Evolutionary conservation across 1,140 invertebrate species (phyloP).

Genomic region (Galleria mellonella): DNA sequence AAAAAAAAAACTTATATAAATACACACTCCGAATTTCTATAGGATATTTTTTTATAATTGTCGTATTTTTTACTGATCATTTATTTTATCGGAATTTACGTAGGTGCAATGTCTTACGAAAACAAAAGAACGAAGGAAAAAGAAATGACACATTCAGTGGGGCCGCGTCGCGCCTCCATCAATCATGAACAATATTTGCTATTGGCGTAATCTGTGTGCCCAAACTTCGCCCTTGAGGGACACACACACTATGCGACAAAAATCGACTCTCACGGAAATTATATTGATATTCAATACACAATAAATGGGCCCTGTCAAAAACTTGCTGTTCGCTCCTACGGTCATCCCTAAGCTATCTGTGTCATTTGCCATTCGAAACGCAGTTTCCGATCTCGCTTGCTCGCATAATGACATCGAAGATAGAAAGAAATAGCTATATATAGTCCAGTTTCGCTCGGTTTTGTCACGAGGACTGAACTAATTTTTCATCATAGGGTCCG

Average conservation of each 20-base stretch:
- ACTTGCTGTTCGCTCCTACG: conserved; percentile 73
- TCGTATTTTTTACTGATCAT: background rate
- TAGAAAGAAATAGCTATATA: conserved; percentile 48
- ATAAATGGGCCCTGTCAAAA: conserved; percentile 74
- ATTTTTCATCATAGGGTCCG: conserved; percentile 75
- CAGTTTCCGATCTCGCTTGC: conserved; percentile 33
- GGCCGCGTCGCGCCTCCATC: conserved; percentile 28
- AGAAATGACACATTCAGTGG: conserved; percentile 27
- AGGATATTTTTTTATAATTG: no score
- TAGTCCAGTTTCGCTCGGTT: conserved; percentile 63
- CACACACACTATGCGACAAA: conserved; percentile 59
- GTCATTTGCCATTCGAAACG: conserved; percentile 72
- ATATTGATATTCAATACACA: conserved; percentile 76
- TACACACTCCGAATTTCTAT: no score
- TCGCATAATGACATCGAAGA: conserved; percentile 13
- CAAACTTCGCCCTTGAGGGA: conserved; percentile 59
- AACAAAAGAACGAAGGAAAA: conserved; percentile 14
- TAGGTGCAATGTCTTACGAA: conserved; percentile 18
- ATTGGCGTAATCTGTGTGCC: conserved; percentile 67
- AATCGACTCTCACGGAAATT: conserved; percentile 72
- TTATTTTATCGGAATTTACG: background rate
- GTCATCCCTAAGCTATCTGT: conserved; percentile 73
- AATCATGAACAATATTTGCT: conserved; percentile 65
- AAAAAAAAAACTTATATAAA: no score
- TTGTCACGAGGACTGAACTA: conserved; percentile 73